These are phyloP conservation scores for Stegodyphus dumicola DNA, from an alignment of 1,140 invertebrate genomes.

Conservation along the genomic window DNA sequence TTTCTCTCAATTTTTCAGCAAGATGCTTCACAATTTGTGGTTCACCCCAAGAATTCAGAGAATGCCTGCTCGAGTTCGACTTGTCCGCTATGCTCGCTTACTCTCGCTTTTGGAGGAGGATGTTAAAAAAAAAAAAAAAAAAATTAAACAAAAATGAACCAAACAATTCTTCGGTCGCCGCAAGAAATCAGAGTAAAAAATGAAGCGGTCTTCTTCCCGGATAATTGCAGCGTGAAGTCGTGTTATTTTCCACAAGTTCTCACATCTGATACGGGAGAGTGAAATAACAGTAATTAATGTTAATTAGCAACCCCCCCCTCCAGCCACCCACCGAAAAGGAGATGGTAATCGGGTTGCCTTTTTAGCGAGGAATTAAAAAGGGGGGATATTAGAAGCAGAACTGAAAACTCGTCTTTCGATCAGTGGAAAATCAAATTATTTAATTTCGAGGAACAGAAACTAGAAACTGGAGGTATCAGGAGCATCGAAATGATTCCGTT, in stretches of 20 bases:
- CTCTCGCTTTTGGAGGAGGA: too few relatives aligned
- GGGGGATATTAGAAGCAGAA: not conserved
- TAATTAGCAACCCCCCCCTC: conserved; percentile 24
- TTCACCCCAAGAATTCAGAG: too few relatives aligned
- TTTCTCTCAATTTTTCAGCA: too few relatives aligned
- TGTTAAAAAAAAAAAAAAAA: not conserved
- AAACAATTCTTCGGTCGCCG: not conserved
- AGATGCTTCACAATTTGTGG: too few relatives aligned
- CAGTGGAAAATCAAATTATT: not conserved
- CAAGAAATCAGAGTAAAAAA: conserved; percentile 47
- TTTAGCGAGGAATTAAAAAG: not conserved
- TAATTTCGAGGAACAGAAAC: not conserved
- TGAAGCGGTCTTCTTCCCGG: not conserved
- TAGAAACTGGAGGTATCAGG: not conserved
- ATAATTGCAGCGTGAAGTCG: conserved; percentile 4
- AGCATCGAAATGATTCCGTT: not conserved
- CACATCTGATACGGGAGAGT: conserved; percentile 10
- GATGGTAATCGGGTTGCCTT: conserved; percentile 13
- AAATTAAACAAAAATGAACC: conserved; percentile 10
- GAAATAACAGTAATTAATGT: conserved; percentile 54
- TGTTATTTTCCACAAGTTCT: not conserved
- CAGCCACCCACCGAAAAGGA: not conserved
- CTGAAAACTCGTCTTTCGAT: not conserved
- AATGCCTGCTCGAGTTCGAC: too few relatives aligned
- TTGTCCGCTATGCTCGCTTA: too few relatives aligned